Percentiles rank a stretch among this genome's conserved stretches.
These are phyloP conservation scores for Tetramorium parvispinum DNA, from an alignment of 1,140 invertebrate species.

Conservation along the genomic window DNA sequence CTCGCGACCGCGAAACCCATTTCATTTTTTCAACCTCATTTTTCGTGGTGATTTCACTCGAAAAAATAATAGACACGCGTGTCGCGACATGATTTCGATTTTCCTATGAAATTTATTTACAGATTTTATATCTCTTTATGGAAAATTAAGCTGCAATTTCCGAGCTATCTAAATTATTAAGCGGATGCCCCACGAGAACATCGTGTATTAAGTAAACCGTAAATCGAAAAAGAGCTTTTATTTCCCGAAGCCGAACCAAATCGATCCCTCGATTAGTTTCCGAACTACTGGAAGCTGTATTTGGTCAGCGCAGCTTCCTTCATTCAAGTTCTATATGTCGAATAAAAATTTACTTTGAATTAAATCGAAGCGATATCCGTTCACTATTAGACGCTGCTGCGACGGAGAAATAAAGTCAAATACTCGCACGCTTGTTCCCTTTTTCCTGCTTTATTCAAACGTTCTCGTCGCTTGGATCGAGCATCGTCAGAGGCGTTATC, in stretches of 20 bases:
- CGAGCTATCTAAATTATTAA: slow-evolving; percentile 11
- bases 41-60: neutral
- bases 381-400: slow-evolving; percentile 4
- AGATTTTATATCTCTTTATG: neutral
- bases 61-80: slow-evolving; percentile 5
- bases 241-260: neutral
- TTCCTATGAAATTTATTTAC: slow-evolving; percentile 13
- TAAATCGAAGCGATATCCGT: slow-evolving; percentile 3
- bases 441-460: slow-evolving; percentile 34
- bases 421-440: neutral
- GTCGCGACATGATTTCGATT: neutral
- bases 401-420: slow-evolving; percentile 15
- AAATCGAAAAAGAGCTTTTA: neutral
- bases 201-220: neutral
- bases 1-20: neutral
- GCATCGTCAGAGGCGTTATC: slow-evolving; percentile 13
- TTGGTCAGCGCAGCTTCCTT: neutral
- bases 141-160: neutral
- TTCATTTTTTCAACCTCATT: slow-evolving; percentile 49
- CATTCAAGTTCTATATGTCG: neutral
- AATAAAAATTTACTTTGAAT: slow-evolving; percentile 49
- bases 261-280: neutral
- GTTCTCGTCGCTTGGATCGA: neutral
- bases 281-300: neutral
- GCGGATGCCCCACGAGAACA: neutral